These are phyloP conservation scores for Laticauda laticaudata DNA, from an alignment of 2,113 vertebrate genomes.

Conservation along the genomic window DNA sequence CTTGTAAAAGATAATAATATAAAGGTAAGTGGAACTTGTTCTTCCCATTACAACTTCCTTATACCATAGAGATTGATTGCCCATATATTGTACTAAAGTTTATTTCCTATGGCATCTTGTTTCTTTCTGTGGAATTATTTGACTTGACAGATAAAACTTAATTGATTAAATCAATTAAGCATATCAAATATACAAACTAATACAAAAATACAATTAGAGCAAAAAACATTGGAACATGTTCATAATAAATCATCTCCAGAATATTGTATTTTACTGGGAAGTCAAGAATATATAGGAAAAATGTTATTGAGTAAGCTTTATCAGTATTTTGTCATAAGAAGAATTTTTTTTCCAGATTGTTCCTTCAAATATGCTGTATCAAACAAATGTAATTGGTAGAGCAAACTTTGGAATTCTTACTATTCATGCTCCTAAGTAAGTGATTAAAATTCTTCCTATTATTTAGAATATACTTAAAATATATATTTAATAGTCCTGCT, in stretches of 20 bases:
- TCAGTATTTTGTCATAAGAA: constrained; percentile 16
- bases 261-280: neutral
- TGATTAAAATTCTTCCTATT: constrained; percentile 31
- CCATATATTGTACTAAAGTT: neutral
- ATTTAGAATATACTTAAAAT: neutral
- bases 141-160: neutral
- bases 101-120: neutral
- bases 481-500: neutral
- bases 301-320: neutral
- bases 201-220: neutral
- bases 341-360: constrained; percentile 60
- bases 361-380: constrained; percentile 68
- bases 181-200: neutral
- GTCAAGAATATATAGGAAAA: constrained; percentile 1
- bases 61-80: neutral
- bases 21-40: constrained; percentile 62
- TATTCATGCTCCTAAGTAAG: constrained; percentile 84
- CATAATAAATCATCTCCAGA: neutral
- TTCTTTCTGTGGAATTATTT: neutral
- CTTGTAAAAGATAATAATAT: constrained; percentile 68
- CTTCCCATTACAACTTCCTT: neutral
- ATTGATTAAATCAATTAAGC: neutral
- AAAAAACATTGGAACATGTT: neutral
- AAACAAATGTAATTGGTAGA: constrained; percentile 79
- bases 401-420: constrained; percentile 74